Evolutionary conservation across 2,888 invertebrate species (phyloP).

Genomic region (Erebia palarica): DNA sequence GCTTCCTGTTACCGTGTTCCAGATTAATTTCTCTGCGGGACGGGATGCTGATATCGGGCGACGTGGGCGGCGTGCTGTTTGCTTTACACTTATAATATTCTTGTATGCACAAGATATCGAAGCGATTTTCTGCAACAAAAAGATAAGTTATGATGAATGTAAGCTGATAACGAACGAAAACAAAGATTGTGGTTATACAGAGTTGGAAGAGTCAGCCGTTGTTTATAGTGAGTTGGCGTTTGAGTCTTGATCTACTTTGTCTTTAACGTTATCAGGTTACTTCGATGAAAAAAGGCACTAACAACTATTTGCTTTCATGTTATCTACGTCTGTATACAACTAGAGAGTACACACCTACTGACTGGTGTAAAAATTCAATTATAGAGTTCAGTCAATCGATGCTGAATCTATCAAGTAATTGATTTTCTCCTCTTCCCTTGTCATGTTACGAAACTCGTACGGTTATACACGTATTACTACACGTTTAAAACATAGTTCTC

Average conservation of each 20-base stretch:
- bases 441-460: too few relatives aligned
- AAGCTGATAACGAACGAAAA: constrained; percentile 49
- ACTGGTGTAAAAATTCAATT: too few relatives aligned
- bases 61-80: constrained; percentile 72
- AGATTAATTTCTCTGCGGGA: constrained; percentile 75
- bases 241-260: constrained; percentile 21
- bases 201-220: constrained; percentile 28
- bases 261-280: constrained; percentile 21
- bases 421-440: too few relatives aligned
- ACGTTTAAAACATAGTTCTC: too few relatives aligned
- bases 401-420: too few relatives aligned
- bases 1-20: constrained; percentile 71
- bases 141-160: constrained; percentile 49
- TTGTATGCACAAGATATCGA: constrained; percentile 75
- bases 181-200: constrained; percentile 23
- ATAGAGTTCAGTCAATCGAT: too few relatives aligned
- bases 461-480: too few relatives aligned
- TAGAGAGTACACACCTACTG: too few relatives aligned
- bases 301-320: constrained; percentile 5
- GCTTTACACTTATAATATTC: constrained; percentile 72
- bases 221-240: constrained; percentile 20
- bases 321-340: background rate
- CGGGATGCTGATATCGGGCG: constrained; percentile 71
- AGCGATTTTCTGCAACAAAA: constrained; percentile 78
- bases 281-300: constrained; percentile 8